These are phyloP conservation scores for Ectemnius lituratus DNA, from an alignment of 2,888 invertebrate genomes.

Conservation along the genomic window DNA sequence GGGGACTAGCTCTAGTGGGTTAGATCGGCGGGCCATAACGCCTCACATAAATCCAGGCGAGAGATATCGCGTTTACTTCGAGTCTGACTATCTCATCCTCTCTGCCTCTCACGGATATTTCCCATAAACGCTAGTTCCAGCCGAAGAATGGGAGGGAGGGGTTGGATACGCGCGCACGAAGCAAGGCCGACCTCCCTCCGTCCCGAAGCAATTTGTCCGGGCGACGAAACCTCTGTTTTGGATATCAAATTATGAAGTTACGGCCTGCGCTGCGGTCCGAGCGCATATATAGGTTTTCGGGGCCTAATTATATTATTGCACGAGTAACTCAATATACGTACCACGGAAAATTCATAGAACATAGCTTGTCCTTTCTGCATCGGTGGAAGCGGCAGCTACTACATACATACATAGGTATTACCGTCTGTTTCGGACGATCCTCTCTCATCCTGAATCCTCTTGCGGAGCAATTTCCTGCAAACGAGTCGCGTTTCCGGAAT, in stretches of 20 bases:
- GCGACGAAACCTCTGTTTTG: conserved; percentile 21
- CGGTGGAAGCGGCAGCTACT: neutral
- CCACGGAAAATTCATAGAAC: neutral
- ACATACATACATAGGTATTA: neutral
- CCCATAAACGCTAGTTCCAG: conserved; percentile 59
- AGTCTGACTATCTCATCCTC: conserved; percentile 34
- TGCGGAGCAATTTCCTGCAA: conserved; percentile 11
- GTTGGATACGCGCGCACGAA: too few relatives aligned
- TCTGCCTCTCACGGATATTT: conserved; percentile 63
- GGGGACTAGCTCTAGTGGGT: conserved; percentile 68
- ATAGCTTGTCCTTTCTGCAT: neutral
- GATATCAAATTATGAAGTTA: conserved; percentile 50
- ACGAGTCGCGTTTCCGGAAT: conserved; percentile 15
- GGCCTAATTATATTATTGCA: conserved; percentile 23
- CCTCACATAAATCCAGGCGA: conserved; percentile 69
- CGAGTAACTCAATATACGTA: conserved; percentile 2
- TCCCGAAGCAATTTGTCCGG: conserved; percentile 24
- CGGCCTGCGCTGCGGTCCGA: neutral
- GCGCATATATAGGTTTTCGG: conserved; percentile 24
- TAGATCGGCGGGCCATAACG: conserved; percentile 67
- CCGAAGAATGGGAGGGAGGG: conserved; percentile 28
- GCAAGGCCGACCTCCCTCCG: conserved; percentile 22
- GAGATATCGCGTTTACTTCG: conserved; percentile 68
- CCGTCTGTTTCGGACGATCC: neutral
- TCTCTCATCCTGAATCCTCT: neutral